phyloP scores from a whole-genome alignment of 2,113 vertebrate species.

The Melanerpes aurifrons region DNA sequence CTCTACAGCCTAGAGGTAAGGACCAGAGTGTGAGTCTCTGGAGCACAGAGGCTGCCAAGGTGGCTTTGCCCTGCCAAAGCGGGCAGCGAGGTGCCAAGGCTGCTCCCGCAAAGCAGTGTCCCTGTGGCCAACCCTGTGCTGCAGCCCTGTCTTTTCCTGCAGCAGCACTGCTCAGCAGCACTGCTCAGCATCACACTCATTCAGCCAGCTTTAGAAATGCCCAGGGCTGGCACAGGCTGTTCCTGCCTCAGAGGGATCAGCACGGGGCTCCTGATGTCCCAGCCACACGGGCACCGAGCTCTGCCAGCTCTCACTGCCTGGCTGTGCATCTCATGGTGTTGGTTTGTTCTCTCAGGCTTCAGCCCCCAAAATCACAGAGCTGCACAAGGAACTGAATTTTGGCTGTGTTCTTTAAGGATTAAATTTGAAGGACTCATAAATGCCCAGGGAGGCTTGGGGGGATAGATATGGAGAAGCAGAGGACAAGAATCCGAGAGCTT shows the following conservation, averaged over 20 bases:
- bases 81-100: fast-evolving
- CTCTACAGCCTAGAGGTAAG: not conserved
- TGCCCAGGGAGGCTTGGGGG: not conserved
- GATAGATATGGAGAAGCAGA: not conserved
- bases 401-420: not conserved
- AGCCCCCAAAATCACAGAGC: not conserved
- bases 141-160: not conserved
- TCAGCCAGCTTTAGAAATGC: not conserved
- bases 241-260: not conserved
- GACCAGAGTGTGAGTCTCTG: fast-evolving
- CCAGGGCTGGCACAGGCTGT: not conserved
- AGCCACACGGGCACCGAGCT: fast-evolving
- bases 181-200: fast-evolving
- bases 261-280: not conserved
- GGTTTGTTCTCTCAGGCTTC: not conserved
- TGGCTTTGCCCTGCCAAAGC: not conserved
- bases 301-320: not conserved
- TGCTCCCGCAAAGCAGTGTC: not conserved
- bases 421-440: not conserved
- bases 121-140: not conserved
- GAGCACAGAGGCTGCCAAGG: fast-evolving
- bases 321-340: fast-evolving
- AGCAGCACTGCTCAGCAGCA: fast-evolving
- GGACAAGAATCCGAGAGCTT: not conserved
- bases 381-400: not conserved